Conservation (phyloP, 2,797 vertebrate genomes). For the Rhadinocentrus ornatus region DNA sequence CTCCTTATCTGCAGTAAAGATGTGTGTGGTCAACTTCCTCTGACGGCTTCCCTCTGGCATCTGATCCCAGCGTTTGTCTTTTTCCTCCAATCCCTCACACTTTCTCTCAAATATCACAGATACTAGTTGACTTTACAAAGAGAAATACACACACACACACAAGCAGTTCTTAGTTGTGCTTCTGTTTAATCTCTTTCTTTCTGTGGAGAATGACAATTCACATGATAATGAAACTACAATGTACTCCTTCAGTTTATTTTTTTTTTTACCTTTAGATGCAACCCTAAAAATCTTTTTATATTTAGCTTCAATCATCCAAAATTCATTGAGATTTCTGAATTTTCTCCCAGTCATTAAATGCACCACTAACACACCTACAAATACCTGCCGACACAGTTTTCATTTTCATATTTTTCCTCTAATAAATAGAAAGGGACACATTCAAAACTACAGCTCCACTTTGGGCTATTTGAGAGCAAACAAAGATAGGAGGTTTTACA, state of each 20-base stretch:
- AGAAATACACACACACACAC: constrained; percentile 29
- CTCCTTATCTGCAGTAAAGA: constrained; percentile 33
- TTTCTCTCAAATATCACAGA: constrained; percentile 10
- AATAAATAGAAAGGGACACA: neutral
- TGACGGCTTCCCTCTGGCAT: constrained; percentile 36
- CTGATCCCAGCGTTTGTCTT: constrained; percentile 29
- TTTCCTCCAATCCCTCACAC: constrained; percentile 19
- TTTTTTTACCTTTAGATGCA: neutral
- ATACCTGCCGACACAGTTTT: neutral
- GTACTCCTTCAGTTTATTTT: neutral
- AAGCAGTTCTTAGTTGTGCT: neutral
- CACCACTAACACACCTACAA: neutral
- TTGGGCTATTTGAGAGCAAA: neutral
- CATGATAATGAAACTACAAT: constrained; percentile 10
- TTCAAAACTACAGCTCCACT: neutral
- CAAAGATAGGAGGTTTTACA: too few relatives aligned
- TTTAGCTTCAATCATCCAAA: neutral
- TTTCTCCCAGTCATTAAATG: neutral
- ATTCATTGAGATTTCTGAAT: neutral
- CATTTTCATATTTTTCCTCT: neutral
- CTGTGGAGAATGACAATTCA: neutral
- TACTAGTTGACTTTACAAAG: constrained; percentile 1
- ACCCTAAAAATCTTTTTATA: too few relatives aligned
- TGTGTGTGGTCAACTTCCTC: constrained; percentile 24
- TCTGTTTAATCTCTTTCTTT: neutral